Conservation (phyloP, 2,888 invertebrate species). For the Abrostola triplasia region DNA sequence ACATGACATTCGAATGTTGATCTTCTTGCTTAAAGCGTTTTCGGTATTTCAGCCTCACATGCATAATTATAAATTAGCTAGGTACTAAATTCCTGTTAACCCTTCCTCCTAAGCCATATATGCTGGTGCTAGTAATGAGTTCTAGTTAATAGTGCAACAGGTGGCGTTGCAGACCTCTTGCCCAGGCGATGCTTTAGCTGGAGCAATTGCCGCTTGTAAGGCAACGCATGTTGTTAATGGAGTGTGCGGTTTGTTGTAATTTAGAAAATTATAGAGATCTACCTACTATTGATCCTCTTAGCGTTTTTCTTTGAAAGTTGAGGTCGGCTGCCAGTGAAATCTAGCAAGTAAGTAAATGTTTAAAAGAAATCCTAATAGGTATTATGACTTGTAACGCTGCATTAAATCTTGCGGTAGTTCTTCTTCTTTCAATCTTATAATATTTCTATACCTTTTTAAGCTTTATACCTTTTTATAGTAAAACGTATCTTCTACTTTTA, state of each 20-base stretch:
- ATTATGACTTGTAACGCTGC: background rate
- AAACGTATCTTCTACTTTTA: too few relatives aligned
- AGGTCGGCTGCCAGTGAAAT: constrained; percentile 35
- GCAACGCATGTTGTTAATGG: background rate
- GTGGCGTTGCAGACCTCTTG: background rate
- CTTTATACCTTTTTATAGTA: too few relatives aligned
- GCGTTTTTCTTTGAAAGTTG: constrained; percentile 29
- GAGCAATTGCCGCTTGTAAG: background rate
- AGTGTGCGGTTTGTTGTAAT: background rate
- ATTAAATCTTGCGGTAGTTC: too few relatives aligned
- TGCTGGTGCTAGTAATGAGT: background rate
- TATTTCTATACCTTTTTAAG: too few relatives aligned
- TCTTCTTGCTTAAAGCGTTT: background rate
- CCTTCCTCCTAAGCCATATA: background rate
- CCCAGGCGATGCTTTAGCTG: background rate
- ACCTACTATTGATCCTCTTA: constrained; percentile 41
- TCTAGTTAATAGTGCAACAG: background rate
- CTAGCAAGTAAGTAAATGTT: constrained; percentile 10
- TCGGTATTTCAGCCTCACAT: background rate
- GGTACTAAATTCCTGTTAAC: background rate
- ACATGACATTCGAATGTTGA: background rate
- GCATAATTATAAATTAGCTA: constrained; percentile 1
- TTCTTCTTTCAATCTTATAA: too few relatives aligned
- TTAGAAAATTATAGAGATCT: constrained; percentile 12
- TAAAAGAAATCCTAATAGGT: background rate